phyloP scores from a whole-genome alignment of 37 sponge, comb jelly and placozoan genomes.

The Bolinopsis microptera region DNA sequence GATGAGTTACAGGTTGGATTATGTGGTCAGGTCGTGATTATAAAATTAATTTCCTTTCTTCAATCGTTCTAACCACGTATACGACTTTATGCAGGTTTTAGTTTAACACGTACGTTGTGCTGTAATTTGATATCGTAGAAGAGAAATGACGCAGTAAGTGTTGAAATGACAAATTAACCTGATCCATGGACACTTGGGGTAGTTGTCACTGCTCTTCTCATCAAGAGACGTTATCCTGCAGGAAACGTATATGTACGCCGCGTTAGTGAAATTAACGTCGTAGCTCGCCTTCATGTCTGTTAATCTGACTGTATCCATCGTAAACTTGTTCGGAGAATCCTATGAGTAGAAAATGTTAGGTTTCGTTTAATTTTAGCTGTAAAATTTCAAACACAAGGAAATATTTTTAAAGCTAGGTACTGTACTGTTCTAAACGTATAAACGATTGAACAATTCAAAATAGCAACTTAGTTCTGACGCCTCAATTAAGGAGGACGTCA shows the following conservation, averaged over 20 bases:
- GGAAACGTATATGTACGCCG: constrained; percentile 38
- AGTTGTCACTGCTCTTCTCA: constrained; percentile 36
- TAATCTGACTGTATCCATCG: background rate
- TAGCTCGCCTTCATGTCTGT: constrained; percentile 36
- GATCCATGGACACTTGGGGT: constrained; percentile 55
- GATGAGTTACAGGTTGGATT: too few species aligned
- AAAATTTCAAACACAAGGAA: constrained; percentile 6
- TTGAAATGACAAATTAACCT: too few species aligned
- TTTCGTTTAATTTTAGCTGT: background rate
- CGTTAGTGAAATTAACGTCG: constrained; percentile 9
- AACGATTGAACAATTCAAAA: constrained; percentile 20
- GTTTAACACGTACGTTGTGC: too few species aligned
- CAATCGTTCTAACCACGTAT: too few species aligned
- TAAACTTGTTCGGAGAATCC: constrained; percentile 50
- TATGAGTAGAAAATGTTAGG: background rate
- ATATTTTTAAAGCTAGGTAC: background rate
- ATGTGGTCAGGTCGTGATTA: too few species aligned
- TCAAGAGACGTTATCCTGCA: background rate
- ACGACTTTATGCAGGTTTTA: too few species aligned
- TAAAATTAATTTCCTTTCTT: too few species aligned
- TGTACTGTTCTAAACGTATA: background rate
- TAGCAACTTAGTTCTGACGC: constrained; percentile 37
- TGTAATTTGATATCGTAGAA: too few species aligned
- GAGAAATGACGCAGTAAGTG: too few species aligned
- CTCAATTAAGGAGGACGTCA: background rate